Base-by-base conservation (phyloP, 2,888 invertebrate species). In the Chrysina gloriosa region DNA sequence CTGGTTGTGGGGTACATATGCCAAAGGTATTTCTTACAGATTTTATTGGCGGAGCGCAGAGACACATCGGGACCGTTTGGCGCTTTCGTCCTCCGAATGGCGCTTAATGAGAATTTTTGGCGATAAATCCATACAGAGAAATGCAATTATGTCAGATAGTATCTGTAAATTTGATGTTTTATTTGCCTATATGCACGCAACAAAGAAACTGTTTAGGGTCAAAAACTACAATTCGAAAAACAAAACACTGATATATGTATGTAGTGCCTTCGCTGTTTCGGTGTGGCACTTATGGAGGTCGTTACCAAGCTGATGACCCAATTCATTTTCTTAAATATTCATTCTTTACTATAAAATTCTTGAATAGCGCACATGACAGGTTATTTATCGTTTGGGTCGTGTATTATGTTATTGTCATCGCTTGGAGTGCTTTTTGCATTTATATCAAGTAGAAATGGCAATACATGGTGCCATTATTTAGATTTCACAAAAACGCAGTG, bases 21-120 rank as follows among this genome's bases (percentile, higher is more conserved):
- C 39, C 5, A 6, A 11, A 39, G 39, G 11, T 39, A 58, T 58
- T 58, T 58, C 42, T 39, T 52, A 31, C 27, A 29, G 52, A 31
- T 52, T 52, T 52, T 52, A 52, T 52, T 52, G 52, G 31, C 31
- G n/a, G 14, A 3, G 9, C 14, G 16, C 9, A 7, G 52, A 31
- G 50, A 16, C 27, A 2, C 5, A 2, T 7, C 9, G 7, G 19
- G 21, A 16, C 21, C 5, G 23, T 52, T 52, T 52, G 6, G 29
- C 16, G 52, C 31, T 14, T 16, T 52, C 21, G 29, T 45, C 6
- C 29, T 7, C 27, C 29, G 27, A 50, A 27, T 29, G 27, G 27
- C 29, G 29, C 50, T 50, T 27, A 50, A 29, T 11, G 14, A 50
- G 29, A 50, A 29, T 29, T 50, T 29, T 14, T 50, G n/a, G 11